Evolutionary conservation across 2,888 invertebrate species (phyloP), one percentile per base, ranked within the genome.

Genomic region (Octodonta nipae): DNA sequence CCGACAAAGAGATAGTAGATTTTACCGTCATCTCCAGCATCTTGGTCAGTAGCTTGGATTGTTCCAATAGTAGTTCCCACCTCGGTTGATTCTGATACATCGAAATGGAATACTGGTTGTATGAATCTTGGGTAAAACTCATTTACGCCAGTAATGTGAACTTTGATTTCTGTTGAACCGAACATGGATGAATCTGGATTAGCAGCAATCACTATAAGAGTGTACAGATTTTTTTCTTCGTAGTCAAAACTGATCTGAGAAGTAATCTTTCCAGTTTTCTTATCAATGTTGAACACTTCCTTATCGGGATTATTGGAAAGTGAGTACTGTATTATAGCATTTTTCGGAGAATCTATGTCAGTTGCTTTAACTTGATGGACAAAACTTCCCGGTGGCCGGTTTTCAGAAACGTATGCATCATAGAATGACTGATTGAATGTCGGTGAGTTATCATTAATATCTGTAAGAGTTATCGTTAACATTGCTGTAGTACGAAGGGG

Each of bases 371-470:
- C 73, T 56, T 73, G 73, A 48, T 72, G 82, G 6, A 89, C 82
- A 44, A 75, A 73, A 38, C 77, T 78, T 32, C 80, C 78, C 0
- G 75, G 61, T 1, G 79, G 77, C 8, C 79, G 73, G 55, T 92
- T 92, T 66, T 93, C 92, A 0, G 78, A 71, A 26, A 93, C 63
- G 52, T 73, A 81, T 1, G 84, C 84, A 46, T 80, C 71, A 54
- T 83, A 91, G 30, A 69, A 62, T 0, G 73, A 68, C 54, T 81
- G 78, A 56, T 83, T 80, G 53, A 93, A 95, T 8, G 68, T 65
- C 0, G 93, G 93, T 6, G 87, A 77, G 58, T 93, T 92, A 52
- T 95, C 91, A 53, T 91, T 93, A 20, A 92, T 84, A 55, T 95
- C 93, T 0, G 85, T 86, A 2, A 95, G 67, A 32, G 80, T 82